Conservation (phyloP, 1,140 invertebrate genomes). For the Epicauta chinensis region DNA sequence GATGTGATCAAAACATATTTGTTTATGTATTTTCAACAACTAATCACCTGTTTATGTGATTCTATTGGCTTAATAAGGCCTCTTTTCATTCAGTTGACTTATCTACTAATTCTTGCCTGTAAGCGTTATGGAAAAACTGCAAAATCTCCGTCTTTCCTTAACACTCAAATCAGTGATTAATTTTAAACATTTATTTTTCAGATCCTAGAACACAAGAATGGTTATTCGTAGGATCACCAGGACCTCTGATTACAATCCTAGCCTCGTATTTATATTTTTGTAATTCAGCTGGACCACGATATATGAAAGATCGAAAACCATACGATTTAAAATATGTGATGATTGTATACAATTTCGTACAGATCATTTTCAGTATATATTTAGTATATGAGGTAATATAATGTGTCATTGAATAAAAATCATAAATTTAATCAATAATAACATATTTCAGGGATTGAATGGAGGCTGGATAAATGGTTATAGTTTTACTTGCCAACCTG, state of each 20-base stretch:
- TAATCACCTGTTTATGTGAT: too few relatives aligned
- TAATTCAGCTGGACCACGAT: constrained; percentile 63
- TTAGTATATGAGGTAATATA: constrained; percentile 65
- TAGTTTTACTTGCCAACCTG: constrained; percentile 75
- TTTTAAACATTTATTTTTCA: constrained; percentile 43
- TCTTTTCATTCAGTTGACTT: too few relatives aligned
- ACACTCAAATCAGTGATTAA: too few relatives aligned
- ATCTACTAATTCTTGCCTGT: too few relatives aligned
- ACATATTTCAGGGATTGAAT: constrained; percentile 43
- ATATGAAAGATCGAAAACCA: constrained; percentile 81
- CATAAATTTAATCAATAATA: not conserved
- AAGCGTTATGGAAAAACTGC: too few relatives aligned
- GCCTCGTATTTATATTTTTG: constrained; percentile 72
- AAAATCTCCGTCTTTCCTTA: too few relatives aligned
- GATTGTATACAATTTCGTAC: constrained; percentile 73
- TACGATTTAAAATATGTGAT: constrained; percentile 70
- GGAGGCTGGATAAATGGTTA: constrained; percentile 68
- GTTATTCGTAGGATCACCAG: constrained; percentile 76
- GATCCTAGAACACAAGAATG: constrained; percentile 80
- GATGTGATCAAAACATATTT: too few relatives aligned
- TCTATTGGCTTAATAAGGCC: too few relatives aligned
- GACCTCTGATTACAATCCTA: constrained; percentile 66
- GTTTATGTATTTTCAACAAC: too few relatives aligned
- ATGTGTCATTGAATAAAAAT: not conserved
- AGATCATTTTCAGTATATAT: constrained; percentile 66